phyloP scores from a whole-genome alignment of 2,797 vertebrate genomes.

The Rhinoraja longicauda region DNA sequence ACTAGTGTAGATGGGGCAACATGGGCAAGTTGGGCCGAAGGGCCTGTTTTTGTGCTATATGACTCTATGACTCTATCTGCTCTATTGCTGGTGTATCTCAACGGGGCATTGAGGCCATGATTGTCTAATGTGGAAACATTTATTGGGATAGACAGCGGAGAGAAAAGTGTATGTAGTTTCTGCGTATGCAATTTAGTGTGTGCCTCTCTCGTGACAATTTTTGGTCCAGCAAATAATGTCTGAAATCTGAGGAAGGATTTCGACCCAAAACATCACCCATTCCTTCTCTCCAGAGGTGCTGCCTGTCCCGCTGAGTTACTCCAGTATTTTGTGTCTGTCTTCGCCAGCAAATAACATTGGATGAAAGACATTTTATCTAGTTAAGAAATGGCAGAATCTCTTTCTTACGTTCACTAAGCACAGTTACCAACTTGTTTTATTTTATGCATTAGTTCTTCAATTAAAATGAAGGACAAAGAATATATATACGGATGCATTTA shows the following conservation, averaged over 20 bases:
- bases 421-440: background rate
- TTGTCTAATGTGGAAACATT: background rate
- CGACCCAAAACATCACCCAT: too few species aligned
- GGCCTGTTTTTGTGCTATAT: too few species aligned
- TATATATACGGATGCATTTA: background rate
- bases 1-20: too few species aligned
- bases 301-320: too few species aligned
- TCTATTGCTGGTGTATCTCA: background rate
- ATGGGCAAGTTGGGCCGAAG: too few species aligned
- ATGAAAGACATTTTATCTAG: background rate
- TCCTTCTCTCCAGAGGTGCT: too few species aligned
- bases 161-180: background rate
- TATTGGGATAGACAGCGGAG: background rate
- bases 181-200: background rate
- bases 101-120: background rate
- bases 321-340: background rate
- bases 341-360: background rate
- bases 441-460: background rate
- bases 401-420: background rate
- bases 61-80: background rate
- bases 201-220: background rate
- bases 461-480: background rate
- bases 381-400: background rate
- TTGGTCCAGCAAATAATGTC: conserved; percentile 9
- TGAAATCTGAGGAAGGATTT: too few species aligned